A percentile compares a stretch with the other conserved stretches of the same genome.
phyloP scores from a whole-genome alignment of 2,888 invertebrate species.

The Amiota communis region DNA sequence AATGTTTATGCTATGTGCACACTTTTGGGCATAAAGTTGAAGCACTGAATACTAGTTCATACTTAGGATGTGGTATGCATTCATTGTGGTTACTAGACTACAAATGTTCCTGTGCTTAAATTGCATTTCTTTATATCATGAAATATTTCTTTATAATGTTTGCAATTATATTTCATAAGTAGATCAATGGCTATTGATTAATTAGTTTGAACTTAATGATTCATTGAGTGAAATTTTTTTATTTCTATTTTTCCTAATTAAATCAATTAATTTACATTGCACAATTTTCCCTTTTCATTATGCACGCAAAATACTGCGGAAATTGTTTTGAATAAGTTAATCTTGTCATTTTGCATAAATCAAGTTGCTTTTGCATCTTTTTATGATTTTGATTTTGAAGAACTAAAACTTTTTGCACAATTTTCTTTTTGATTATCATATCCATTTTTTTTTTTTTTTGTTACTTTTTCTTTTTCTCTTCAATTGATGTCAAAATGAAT shows the following conservation, averaged over 20 bases:
- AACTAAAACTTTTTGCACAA: constrained; percentile 13
- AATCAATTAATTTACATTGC: constrained; percentile 3
- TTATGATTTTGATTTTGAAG: constrained; percentile 30
- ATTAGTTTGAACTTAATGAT: not conserved
- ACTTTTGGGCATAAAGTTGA: too few relatives aligned
- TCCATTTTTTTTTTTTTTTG: not conserved
- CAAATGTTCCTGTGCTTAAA: too few relatives aligned
- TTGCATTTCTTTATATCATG: too few relatives aligned
- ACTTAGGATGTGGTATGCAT: too few relatives aligned
- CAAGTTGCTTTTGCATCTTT: constrained; percentile 15
- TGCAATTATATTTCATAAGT: too few relatives aligned
- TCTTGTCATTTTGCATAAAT: constrained; percentile 48
- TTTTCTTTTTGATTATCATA: constrained; percentile 22
- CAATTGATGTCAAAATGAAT: constrained; percentile 1
- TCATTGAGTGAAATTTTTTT: too few relatives aligned
- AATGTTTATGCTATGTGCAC: not conserved
- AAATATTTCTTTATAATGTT: too few relatives aligned
- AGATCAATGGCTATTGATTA: not conserved
- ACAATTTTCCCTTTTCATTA: constrained; percentile 16
- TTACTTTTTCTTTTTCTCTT: not conserved
- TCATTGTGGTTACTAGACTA: too few relatives aligned
- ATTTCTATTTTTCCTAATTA: too few relatives aligned
- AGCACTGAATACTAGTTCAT: too few relatives aligned
- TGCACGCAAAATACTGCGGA: constrained; percentile 43
- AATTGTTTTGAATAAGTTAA: constrained; percentile 62